phyloP scores from a whole-genome alignment of 1,140 invertebrate genomes.

The Zophobas morio region DNA sequence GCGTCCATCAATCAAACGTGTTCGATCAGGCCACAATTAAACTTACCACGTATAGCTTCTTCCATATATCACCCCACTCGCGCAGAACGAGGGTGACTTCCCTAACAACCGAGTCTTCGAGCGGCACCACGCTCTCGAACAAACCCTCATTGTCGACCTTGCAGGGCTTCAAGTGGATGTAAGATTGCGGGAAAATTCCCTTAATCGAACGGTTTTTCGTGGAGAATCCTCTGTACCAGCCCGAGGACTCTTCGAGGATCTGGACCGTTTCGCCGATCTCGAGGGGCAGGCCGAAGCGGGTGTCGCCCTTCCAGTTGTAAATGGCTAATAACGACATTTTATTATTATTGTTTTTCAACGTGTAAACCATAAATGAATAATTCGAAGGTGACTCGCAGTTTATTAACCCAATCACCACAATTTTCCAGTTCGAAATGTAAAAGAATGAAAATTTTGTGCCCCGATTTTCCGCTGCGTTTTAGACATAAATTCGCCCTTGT shows the following conservation, averaged over 20 bases:
- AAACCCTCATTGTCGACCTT: slow-evolving; percentile 83
- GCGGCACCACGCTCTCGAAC: slow-evolving; percentile 78
- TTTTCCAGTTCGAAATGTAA: too few relatives aligned
- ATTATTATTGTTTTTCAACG: too few relatives aligned
- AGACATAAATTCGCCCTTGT: too few relatives aligned
- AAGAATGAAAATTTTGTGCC: too few relatives aligned
- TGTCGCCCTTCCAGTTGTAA: slow-evolving; percentile 91
- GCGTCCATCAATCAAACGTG: not conserved
- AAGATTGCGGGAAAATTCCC: slow-evolving; percentile 89
- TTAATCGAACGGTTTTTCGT: slow-evolving; percentile 85
- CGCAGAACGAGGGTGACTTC: slow-evolving; percentile 92
- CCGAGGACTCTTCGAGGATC: slow-evolving; percentile 89
- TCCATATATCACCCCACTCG: slow-evolving; percentile 96
- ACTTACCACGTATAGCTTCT: slow-evolving; percentile 88
- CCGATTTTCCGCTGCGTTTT: too few relatives aligned
- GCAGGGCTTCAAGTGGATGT: slow-evolving; percentile 82
- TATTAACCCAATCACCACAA: too few relatives aligned
- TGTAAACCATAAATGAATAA: too few relatives aligned
- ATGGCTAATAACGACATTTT: slow-evolving; percentile 78
- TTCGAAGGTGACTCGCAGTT: too few relatives aligned
- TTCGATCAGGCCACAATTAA: not conserved
- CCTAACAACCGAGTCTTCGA: slow-evolving; percentile 90
- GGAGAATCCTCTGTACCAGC: slow-evolving; percentile 91
- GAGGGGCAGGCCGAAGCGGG: slow-evolving; percentile 83
- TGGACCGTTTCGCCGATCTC: slow-evolving; percentile 93